These are phyloP conservation scores for Synchiropus splendidus DNA, from an alignment of 2,113 vertebrate species.

Conservation along the genomic window DNA sequence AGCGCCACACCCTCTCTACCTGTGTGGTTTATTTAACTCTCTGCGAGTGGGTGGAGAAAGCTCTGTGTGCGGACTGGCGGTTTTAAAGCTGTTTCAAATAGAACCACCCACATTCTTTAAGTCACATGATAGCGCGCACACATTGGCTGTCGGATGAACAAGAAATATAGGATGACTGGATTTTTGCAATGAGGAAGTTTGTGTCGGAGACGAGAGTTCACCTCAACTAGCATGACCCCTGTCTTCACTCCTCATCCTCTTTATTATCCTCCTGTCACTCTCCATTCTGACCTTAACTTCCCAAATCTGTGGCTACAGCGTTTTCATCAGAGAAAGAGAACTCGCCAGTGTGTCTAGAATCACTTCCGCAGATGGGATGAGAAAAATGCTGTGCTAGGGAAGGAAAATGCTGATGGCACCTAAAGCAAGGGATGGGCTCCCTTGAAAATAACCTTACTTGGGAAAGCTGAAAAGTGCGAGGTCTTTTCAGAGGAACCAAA, in stretches of 20 bases:
- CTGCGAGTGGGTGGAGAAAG: conserved; percentile 20
- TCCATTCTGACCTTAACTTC: conserved; percentile 19
- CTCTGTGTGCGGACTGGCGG: conserved; percentile 7
- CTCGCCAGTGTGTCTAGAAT: conserved; percentile 31
- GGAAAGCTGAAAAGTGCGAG: too few relatives aligned
- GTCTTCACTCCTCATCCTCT: conserved; percentile 4
- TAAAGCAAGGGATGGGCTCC: conserved; percentile 13
- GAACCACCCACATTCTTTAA: conserved; percentile 39
- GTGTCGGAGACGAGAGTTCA: conserved; percentile 47
- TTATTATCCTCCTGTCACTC: conserved; percentile 25
- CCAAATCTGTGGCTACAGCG: conserved; percentile 18
- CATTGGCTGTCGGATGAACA: conserved; percentile 5
- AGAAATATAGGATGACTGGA: conserved; percentile 3
- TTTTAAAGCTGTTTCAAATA: conserved; percentile 24
- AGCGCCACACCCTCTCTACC: conserved; percentile 46
- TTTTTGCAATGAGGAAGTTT: conserved; percentile 18
- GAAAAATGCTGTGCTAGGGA: conserved; percentile 17
- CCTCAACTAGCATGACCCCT: conserved; percentile 32
- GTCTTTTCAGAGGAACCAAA: too few relatives aligned
- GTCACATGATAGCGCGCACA: conserved; percentile 29
- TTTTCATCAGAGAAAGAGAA: conserved; percentile 13
- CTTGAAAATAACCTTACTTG: too few relatives aligned
- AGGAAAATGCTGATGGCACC: conserved; percentile 37
- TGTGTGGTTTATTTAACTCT: conserved; percentile 43
- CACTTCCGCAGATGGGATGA: conserved; percentile 39